Conservation (phyloP, 2,113 vertebrate species). For the Notothenia coriiceps region DNA sequence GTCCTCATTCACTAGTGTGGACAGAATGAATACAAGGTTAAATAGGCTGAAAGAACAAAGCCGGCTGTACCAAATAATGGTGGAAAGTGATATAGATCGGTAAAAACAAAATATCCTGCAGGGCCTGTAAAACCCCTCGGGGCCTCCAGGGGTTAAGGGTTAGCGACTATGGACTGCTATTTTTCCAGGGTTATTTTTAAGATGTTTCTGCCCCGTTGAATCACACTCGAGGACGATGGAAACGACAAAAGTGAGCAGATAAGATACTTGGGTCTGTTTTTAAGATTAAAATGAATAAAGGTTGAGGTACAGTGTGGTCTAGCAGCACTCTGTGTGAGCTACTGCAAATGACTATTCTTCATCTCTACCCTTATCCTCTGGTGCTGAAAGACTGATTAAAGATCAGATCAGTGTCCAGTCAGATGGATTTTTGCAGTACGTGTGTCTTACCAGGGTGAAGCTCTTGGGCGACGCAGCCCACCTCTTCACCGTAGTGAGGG, state of each 20-base stretch:
- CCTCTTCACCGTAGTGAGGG: conserved; percentile 97
- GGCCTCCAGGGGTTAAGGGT: conserved; percentile 44
- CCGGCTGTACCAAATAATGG: background rate
- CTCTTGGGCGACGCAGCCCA: conserved; percentile 99
- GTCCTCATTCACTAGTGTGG: conserved; percentile 11
- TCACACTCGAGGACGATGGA: conserved; percentile 26
- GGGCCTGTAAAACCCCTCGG: conserved; percentile 36
- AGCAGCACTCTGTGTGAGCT: background rate
- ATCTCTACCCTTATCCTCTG: conserved; percentile 14
- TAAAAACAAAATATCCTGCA: conserved; percentile 39
- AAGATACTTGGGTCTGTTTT: conserved; percentile 5
- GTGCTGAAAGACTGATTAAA: background rate
- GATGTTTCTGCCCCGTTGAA: conserved; percentile 48
- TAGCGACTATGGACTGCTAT: background rate
- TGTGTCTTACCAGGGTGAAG: conserved; percentile 93
- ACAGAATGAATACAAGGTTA: background rate
- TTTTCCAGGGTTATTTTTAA: conserved; percentile 48
- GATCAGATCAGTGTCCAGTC: background rate
- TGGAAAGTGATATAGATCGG: background rate
- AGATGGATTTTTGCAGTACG: background rate
- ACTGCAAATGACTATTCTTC: background rate
- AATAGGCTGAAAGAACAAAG: conserved; percentile 8
- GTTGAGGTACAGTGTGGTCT: background rate
- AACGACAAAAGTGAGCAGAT: conserved; percentile 34
- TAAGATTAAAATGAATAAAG: background rate